Percentiles rank a stretch among this genome's conserved stretches.
Evolutionary conservation across 2,888 invertebrate species (phyloP).

Genomic region (Vandiemenella viatica): DNA sequence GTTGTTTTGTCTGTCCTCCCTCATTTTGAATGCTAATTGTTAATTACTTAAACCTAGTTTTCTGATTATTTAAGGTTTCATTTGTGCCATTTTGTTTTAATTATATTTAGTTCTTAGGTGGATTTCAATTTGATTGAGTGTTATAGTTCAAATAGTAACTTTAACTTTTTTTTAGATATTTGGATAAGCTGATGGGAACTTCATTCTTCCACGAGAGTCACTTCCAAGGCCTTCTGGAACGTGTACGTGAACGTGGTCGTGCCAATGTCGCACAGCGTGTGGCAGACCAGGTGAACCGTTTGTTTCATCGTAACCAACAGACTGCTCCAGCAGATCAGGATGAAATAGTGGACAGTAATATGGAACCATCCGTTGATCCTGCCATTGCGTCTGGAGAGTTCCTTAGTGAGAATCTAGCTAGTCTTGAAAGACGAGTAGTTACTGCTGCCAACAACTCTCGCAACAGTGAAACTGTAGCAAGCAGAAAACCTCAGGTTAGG

Average conservation of each 20-base stretch:
- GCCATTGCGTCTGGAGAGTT: conserved; percentile 23
- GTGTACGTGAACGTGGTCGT: conserved; percentile 56
- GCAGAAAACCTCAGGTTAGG: background rate
- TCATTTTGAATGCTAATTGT: no score
- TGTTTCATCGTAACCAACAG: background rate
- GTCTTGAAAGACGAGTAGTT: conserved; percentile 14
- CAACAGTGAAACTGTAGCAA: background rate
- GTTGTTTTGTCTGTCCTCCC: no score
- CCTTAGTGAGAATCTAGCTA: conserved; percentile 28
- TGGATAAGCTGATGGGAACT: conserved; percentile 74
- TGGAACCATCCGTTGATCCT: background rate
- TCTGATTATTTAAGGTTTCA: background rate
- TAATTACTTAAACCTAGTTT: background rate
- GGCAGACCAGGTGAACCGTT: conserved; percentile 50
- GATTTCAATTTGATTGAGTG: no score
- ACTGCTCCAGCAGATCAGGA: background rate
- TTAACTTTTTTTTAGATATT: conserved; percentile 47
- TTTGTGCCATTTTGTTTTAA: background rate
- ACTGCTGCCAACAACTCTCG: conserved; percentile 11
- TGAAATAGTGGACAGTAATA: background rate
- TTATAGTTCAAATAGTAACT: no score
- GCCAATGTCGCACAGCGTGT: conserved; percentile 51
- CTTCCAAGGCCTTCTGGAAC: conserved; percentile 58
- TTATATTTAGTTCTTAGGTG: background rate
- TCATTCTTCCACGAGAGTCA: conserved; percentile 72